phyloP scores from a whole-genome alignment of 2,113 vertebrate species.

The Ondatra zibethicus region DNA sequence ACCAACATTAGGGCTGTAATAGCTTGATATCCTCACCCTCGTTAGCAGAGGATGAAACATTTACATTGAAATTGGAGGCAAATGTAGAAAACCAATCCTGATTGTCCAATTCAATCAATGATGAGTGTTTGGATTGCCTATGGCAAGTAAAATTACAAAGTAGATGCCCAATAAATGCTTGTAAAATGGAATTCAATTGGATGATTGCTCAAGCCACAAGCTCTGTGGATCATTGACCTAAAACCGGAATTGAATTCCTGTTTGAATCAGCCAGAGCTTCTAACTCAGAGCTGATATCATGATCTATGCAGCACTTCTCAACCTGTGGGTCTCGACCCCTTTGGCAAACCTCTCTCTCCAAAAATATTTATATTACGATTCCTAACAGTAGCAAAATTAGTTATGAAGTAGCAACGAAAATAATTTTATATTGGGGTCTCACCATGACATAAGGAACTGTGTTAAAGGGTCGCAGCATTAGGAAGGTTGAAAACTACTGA shows the following conservation, averaged over 20 bases:
- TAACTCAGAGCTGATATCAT: background rate
- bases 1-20: background rate
- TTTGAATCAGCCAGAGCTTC: background rate
- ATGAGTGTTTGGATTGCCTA: conserved; percentile 17
- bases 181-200: conserved; percentile 31
- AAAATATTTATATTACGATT: background rate
- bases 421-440: background rate
- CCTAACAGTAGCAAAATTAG: background rate
- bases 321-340: background rate
- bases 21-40: background rate
- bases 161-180: conserved; percentile 35
- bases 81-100: background rate
- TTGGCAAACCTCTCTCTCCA: background rate
- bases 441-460: background rate
- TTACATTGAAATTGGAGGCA: background rate
- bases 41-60: background rate
- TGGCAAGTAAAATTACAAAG: conserved; percentile 42
- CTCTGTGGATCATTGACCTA: background rate
- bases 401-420: background rate
- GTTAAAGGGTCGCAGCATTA: background rate
- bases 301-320: background rate
- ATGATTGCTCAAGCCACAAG: background rate
- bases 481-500: background rate
- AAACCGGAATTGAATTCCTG: conserved; percentile 47
- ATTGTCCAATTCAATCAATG: background rate